A percentile compares a stretch with the other conserved stretches of the same genome.
Evolutionary conservation across 2,888 invertebrate species (phyloP).

Genomic region (Rosalia funebris): DNA sequence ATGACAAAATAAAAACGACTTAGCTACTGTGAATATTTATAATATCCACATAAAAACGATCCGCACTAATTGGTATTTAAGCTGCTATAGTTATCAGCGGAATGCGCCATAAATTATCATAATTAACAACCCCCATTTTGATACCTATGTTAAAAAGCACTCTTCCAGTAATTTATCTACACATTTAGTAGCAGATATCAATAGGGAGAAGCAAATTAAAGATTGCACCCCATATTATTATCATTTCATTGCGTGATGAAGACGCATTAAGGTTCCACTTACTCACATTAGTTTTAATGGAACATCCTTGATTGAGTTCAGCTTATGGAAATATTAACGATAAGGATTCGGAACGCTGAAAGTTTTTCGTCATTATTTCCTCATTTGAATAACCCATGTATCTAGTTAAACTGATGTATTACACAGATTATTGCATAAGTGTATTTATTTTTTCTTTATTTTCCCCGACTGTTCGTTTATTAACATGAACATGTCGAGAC

Average conservation of each 20-base stretch:
- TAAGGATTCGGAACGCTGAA: slow-evolving; percentile 18
- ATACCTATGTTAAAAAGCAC: neutral
- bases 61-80: too few relatives aligned
- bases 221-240: slow-evolving; percentile 22
- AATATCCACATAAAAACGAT: too few relatives aligned
- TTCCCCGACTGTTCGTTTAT: too few relatives aligned
- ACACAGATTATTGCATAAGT: too few relatives aligned
- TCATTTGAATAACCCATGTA: slow-evolving; percentile 13
- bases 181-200: slow-evolving; percentile 15
- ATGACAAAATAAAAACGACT: too few relatives aligned
- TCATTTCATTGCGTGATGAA: slow-evolving; percentile 17
- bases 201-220: slow-evolving; percentile 12
- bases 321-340: slow-evolving; percentile 16
- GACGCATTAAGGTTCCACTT: slow-evolving; percentile 10
- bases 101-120: too few relatives aligned
- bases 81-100: too few relatives aligned
- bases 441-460: too few relatives aligned
- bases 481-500: too few relatives aligned
- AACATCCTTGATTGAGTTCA: slow-evolving; percentile 10
- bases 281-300: slow-evolving; percentile 24
- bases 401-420: slow-evolving; percentile 7
- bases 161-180: neutral
- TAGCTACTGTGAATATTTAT: too few relatives aligned
- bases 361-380: slow-evolving; percentile 13
- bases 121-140: neutral